Evolutionary conservation across 1,140 invertebrate genomes (phyloP).

Genomic region (Drosophila repletoides): DNA sequence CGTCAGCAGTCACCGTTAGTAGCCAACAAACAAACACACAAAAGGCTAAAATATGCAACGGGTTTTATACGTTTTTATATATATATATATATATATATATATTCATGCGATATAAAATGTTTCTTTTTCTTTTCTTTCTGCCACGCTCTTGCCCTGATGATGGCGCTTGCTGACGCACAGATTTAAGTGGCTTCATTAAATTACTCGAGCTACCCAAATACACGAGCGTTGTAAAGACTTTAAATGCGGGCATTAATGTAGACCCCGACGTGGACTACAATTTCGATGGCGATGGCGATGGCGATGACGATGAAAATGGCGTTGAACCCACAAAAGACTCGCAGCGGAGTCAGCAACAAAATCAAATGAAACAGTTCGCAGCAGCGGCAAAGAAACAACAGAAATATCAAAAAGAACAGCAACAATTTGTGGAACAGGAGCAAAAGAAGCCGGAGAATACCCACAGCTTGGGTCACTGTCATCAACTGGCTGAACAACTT

Average conservation of each 20-base stretch:
- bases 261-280: constrained; percentile 53
- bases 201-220: constrained; percentile 79
- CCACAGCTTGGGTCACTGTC: constrained; percentile 66
- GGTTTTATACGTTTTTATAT: too few relatives aligned
- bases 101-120: constrained; percentile 67
- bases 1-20: constrained; percentile 61
- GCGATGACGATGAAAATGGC: constrained; percentile 16
- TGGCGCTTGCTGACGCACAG: constrained; percentile 55
- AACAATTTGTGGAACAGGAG: constrained; percentile 8
- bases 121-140: constrained; percentile 46
- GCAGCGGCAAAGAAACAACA: constrained; percentile 26
- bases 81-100: too few relatives aligned
- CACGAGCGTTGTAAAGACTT: constrained; percentile 79
- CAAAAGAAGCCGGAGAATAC: constrained; percentile 30
- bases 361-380: constrained; percentile 45
- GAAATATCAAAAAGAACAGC: constrained; percentile 11
- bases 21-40: constrained; percentile 12
- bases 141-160: constrained; percentile 7
- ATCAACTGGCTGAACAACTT: constrained; percentile 70
- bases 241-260: constrained; percentile 79
- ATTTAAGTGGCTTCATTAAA: constrained; percentile 81
- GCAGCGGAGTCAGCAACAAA: constrained; percentile 53
- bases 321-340: constrained; percentile 60
- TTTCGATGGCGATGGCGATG: constrained; percentile 13
- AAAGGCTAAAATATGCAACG: constrained; percentile 59